Percentiles rank a stretch among this genome's conserved stretches.
Conservation (phyloP, 2,888 invertebrate genomes). For the Eristalinus aeneus region DNA sequence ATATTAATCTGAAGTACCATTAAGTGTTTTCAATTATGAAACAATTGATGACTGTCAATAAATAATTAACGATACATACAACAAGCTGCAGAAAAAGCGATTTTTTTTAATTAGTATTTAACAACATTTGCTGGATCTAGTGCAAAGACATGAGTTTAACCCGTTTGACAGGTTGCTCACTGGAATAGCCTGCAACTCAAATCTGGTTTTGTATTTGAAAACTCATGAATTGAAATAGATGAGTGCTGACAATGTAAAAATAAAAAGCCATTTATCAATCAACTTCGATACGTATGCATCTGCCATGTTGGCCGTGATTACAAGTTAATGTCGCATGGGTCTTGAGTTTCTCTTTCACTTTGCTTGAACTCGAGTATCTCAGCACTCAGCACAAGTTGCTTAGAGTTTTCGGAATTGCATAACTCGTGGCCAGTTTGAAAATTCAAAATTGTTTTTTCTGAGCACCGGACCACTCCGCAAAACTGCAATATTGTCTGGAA, state of each 20-base stretch:
- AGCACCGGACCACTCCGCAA: too few relatives aligned
- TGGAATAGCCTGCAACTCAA: not conserved
- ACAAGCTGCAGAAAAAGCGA: not conserved
- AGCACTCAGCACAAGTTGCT: too few relatives aligned
- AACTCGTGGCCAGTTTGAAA: too few relatives aligned
- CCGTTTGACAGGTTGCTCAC: not conserved
- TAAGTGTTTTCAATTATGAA: not conserved
- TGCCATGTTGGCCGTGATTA: too few relatives aligned
- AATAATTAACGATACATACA: not conserved
- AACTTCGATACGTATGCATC: not conserved
- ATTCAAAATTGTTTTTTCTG: too few relatives aligned
- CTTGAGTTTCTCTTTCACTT: too few relatives aligned
- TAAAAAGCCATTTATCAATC: not conserved
- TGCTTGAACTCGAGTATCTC: too few relatives aligned
- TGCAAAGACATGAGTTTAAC: not conserved
- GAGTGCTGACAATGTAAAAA: not conserved
- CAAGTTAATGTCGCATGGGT: too few relatives aligned
- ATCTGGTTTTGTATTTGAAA: not conserved
- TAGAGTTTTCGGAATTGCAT: too few relatives aligned
- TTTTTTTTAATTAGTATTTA: not conserved
- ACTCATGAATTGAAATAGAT: not conserved
- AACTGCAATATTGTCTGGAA: too few relatives aligned
- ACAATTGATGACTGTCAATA: not conserved
- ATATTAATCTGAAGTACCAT: not conserved
- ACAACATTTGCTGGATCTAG: not conserved